Evolutionary conservation across 2,888 invertebrate genomes (phyloP).

Genomic region (Molanna angustata): DNA sequence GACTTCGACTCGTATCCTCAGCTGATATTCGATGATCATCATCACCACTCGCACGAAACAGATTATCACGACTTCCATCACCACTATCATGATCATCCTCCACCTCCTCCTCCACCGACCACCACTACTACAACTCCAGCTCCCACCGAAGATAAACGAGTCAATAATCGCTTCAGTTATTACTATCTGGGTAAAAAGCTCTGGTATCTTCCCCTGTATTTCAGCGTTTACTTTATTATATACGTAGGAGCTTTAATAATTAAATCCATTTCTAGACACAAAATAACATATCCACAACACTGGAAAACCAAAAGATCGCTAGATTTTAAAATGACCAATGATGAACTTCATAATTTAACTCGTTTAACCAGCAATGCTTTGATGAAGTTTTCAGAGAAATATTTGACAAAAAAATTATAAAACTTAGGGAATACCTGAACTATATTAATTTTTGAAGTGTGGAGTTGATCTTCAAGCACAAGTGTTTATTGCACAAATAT

Average conservation of each 20-base stretch:
- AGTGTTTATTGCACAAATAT: no score
- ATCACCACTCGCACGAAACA: conserved; percentile 41
- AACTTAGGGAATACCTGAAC: no score
- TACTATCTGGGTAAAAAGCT: conserved; percentile 72
- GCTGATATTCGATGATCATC: conserved; percentile 41
- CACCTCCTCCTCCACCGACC: conserved; percentile 41
- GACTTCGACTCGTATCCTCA: conserved; percentile 31
- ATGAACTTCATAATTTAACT: conserved; percentile 51
- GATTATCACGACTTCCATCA: conserved; percentile 42
- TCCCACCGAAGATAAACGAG: conserved; percentile 50
- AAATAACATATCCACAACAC: conserved; percentile 63
- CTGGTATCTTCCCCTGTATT: conserved; percentile 73
- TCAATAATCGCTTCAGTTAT: conserved; percentile 64
- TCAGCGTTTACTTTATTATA: conserved; percentile 68
- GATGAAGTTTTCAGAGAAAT: conserved; percentile 46
- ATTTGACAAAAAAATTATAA: conserved; percentile 31
- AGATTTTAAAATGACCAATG: conserved; percentile 47
- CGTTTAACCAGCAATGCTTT: conserved; percentile 49
- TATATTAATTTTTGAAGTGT: no score
- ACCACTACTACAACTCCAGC: conserved; percentile 46
- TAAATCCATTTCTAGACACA: conserved; percentile 70
- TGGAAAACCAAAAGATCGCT: conserved; percentile 37
- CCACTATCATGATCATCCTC: conserved; percentile 43
- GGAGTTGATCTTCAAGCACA: no score
- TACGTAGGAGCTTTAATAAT: conserved; percentile 70